phyloP scores from a whole-genome alignment of 2,888 invertebrate species.

The Drosophila antonietae region DNA sequence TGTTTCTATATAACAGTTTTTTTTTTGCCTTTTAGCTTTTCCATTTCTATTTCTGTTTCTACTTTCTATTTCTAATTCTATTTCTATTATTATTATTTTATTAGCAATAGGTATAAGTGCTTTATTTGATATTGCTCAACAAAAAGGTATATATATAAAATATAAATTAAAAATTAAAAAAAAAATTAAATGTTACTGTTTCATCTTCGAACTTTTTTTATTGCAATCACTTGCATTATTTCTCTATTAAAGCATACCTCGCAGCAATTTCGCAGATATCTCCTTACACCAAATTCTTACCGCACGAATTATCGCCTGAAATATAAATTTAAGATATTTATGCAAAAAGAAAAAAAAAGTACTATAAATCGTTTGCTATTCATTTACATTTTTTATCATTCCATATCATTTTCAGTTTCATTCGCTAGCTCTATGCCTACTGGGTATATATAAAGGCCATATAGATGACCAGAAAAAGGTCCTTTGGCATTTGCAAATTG shows the following conservation, averaged over 20 bases:
- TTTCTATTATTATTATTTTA: too few species aligned
- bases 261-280: too few species aligned
- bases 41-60: too few species aligned
- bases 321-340: not conserved
- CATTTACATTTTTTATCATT: not conserved
- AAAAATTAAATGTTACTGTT: not conserved
- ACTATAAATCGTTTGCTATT: not conserved
- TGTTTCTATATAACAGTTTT: too few species aligned
- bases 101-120: too few species aligned
- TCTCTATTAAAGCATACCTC: too few species aligned
- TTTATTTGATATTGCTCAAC: not conserved
- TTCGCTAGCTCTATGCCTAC: not conserved
- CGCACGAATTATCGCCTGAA: not conserved
- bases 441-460: conserved; percentile 20
- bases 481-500: conserved; percentile 44
- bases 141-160: not conserved
- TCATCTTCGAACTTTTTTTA: not conserved
- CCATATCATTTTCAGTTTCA: not conserved
- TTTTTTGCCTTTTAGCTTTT: too few species aligned
- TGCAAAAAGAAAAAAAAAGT: not conserved
- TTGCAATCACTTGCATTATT: too few species aligned
- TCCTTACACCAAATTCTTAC: not conserved
- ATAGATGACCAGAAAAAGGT: conserved; percentile 26
- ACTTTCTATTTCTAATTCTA: too few species aligned
- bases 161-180: too few species aligned